Evolutionary conservation across 2,888 invertebrate species (phyloP).

Genomic region (Dendrolimus pini): DNA sequence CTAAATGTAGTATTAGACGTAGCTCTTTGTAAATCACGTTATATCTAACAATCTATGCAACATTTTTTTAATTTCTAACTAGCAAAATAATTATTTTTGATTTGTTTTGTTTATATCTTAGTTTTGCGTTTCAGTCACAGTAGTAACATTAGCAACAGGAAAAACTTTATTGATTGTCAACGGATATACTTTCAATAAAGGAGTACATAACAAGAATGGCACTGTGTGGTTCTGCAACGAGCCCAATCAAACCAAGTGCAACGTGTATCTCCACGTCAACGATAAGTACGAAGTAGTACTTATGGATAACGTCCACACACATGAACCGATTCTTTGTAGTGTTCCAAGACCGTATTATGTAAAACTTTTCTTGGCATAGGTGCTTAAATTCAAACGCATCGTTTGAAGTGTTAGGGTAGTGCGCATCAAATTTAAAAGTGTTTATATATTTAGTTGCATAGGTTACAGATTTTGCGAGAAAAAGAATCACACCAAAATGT

Average conservation of each 20-base stretch:
- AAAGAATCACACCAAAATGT: too few relatives aligned
- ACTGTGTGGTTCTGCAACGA: slow-evolving; percentile 54
- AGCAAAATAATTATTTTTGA: too few relatives aligned
- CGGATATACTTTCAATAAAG: slow-evolving; percentile 52
- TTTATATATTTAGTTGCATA: too few relatives aligned
- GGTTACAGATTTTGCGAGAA: too few relatives aligned
- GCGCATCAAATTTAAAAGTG: too few relatives aligned
- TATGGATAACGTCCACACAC: slow-evolving; percentile 44
- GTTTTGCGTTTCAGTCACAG: slow-evolving; percentile 38
- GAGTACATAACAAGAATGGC: slow-evolving; percentile 32
- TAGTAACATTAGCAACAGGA: slow-evolving; percentile 48
- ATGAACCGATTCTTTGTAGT: slow-evolving; percentile 50
- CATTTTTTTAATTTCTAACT: too few relatives aligned
- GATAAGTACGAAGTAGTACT: slow-evolving; percentile 46
- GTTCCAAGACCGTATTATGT: slow-evolving; percentile 49
- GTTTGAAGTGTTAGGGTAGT: too few relatives aligned
- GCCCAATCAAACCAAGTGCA: slow-evolving; percentile 38
- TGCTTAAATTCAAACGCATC: not conserved
- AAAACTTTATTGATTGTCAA: slow-evolving; percentile 50
- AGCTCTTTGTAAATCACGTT: too few relatives aligned
- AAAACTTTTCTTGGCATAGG: slow-evolving; percentile 9
- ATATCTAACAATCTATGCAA: too few relatives aligned
- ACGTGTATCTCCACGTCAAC: slow-evolving; percentile 48
- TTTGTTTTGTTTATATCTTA: too few relatives aligned
- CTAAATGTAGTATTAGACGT: too few relatives aligned